Percentiles rank a stretch among this genome's conserved stretches.
phyloP scores from a whole-genome alignment of 1,140 invertebrate species.

The Dinoponera quadriceps region DNA sequence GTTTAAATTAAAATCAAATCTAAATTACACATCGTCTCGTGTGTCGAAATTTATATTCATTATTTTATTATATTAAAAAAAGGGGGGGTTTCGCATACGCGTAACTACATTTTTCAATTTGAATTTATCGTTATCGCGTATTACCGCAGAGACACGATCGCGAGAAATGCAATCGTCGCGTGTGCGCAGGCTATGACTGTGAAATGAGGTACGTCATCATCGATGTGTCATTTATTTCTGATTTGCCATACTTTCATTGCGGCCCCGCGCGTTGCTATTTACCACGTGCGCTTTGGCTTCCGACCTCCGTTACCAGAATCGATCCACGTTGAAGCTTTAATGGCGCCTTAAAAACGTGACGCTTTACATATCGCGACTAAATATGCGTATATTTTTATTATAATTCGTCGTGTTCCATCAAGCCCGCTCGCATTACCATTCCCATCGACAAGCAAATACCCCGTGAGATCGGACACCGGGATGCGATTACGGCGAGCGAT shows the following conservation, averaged over 20 bases:
- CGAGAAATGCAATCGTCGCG: conserved; percentile 13
- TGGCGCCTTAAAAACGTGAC: conserved; percentile 30
- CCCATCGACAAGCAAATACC: background rate
- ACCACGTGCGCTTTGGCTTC: conserved; percentile 15
- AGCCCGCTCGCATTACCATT: background rate
- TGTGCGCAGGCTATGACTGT: background rate
- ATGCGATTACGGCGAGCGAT: background rate
- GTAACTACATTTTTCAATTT: too few species aligned
- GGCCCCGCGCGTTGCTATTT: conserved; percentile 5
- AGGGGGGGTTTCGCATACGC: too few species aligned
- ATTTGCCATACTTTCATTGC: conserved; percentile 10
- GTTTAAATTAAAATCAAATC: too few species aligned
- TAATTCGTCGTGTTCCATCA: background rate
- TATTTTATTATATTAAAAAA: too few species aligned
- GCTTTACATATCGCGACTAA: conserved; percentile 26
- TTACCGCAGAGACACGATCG: background rate
- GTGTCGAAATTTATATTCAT: too few species aligned
- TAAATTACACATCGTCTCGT: too few species aligned
- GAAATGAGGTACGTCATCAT: conserved; percentile 26
- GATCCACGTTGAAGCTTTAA: conserved; percentile 36
- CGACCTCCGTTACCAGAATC: background rate
- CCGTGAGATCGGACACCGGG: background rate
- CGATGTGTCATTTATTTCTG: conserved; percentile 16
- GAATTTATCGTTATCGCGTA: background rate
- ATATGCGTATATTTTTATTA: conserved; percentile 23